phyloP scores from a whole-genome alignment of 2,113 vertebrate genomes.

The Thinocorus orbignyianus region DNA sequence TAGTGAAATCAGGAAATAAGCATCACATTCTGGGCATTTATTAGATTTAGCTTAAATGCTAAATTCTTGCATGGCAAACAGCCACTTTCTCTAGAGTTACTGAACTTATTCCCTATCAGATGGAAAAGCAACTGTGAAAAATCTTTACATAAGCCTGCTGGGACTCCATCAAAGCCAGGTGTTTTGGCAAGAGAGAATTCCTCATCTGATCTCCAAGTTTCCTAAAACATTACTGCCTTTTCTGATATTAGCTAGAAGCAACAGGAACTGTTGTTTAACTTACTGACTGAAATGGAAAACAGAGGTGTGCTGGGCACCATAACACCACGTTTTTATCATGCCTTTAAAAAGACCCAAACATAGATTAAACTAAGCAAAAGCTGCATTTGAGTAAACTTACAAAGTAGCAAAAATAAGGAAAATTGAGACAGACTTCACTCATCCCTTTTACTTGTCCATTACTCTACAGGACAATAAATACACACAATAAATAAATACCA shows the following conservation, averaged over 20 bases:
- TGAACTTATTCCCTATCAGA: conserved; percentile 24
- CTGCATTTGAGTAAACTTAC: not conserved
- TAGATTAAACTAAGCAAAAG: not conserved
- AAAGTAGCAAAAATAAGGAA: not conserved
- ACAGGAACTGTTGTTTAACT: not conserved
- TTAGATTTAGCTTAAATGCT: conserved; percentile 53
- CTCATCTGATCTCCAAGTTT: not conserved
- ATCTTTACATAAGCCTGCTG: not conserved
- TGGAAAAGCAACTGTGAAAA: conserved; percentile 10
- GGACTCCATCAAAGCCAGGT: conserved; percentile 5
- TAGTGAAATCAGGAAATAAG: conserved; percentile 57
- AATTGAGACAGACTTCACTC: not conserved
- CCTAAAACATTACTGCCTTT: not conserved
- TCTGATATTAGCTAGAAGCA: not conserved
- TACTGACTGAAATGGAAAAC: not conserved
- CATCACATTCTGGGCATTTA: not conserved
- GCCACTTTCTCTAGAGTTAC: conserved; percentile 36
- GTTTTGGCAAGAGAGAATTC: not conserved
- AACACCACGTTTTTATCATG: not conserved
- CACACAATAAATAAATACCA: not conserved
- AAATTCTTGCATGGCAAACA: conserved; percentile 28
- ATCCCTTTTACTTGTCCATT: not conserved
- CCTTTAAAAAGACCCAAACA: not conserved
- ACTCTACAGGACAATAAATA: not conserved
- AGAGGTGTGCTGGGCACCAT: not conserved